Percentiles rank a stretch among this genome's conserved stretches.
Conservation (phyloP, 1,140 invertebrate species). For the Dendrolimus kikuchii region DNA sequence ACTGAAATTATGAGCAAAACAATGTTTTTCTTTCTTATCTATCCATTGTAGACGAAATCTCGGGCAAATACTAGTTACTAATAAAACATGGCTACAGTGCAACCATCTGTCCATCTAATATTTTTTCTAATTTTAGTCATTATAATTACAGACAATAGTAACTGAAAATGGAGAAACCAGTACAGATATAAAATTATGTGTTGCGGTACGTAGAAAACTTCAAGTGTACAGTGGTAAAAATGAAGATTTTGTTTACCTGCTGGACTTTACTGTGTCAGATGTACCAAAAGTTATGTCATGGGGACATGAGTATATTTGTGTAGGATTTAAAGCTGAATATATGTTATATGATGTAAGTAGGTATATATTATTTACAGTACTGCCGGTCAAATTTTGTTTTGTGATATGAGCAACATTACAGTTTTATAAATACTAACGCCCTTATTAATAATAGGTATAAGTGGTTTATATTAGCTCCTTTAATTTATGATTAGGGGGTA, state of each 20-base stretch:
- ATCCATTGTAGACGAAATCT: no score
- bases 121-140: neutral
- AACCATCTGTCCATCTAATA: no score
- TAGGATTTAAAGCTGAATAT: slow-evolving; percentile 90
- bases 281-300: slow-evolving; percentile 89
- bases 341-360: slow-evolving; percentile 81
- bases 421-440: no score
- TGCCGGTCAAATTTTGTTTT: neutral
- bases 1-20: no score
- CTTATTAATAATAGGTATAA: no score
- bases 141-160: slow-evolving; percentile 44
- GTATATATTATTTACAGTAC: neutral
- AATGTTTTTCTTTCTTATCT: no score
- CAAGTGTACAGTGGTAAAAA: slow-evolving; percentile 94
- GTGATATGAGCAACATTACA: slow-evolving; percentile 1
- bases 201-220: slow-evolving; percentile 89
- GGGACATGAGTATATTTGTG: slow-evolving; percentile 86
- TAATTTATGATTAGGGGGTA: no score
- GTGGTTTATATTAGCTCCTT: no score
- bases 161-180: slow-evolving; percentile 76
- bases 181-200: slow-evolving; percentile 86
- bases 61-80: no score
- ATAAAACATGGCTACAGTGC: no score
- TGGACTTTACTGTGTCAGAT: slow-evolving; percentile 87
- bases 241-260: slow-evolving; percentile 82